Conservation (phyloP, 2,888 invertebrate species). For the Drosophila paracracens region DNA sequence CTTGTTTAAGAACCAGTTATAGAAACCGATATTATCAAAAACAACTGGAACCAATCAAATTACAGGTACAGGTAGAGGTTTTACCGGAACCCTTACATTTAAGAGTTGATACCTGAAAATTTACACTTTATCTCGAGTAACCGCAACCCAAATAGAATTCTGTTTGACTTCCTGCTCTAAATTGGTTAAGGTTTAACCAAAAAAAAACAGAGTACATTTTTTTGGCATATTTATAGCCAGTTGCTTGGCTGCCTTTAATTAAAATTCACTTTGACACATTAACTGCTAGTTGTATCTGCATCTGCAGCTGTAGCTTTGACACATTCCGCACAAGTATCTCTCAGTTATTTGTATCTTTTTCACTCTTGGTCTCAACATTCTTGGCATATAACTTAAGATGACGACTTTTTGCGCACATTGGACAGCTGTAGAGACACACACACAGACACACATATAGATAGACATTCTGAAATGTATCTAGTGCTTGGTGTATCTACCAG, state of each 20-base stretch:
- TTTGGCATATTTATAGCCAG: neutral
- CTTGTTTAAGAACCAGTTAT: neutral
- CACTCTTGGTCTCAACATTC: slow-evolving; percentile 11
- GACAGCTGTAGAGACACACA: slow-evolving; percentile 1
- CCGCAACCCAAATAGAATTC: neutral
- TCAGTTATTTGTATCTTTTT: slow-evolving; percentile 1
- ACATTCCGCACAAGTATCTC: slow-evolving; percentile 9
- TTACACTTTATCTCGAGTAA: neutral
- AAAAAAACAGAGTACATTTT: neutral
- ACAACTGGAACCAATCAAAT: neutral
- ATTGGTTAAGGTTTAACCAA: neutral
- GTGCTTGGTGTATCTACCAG: slow-evolving; percentile 7
- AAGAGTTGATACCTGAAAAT: no score
- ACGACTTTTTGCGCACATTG: slow-evolving; percentile 32
- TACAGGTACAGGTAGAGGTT: neutral
- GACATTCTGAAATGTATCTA: slow-evolving; percentile 30
- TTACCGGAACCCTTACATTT: no score
- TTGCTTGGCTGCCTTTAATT: neutral
- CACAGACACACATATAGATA: slow-evolving; percentile 2
- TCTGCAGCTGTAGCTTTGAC: neutral
- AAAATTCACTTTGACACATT: neutral
- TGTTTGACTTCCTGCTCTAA: neutral
- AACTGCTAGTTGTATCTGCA: neutral
- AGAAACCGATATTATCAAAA: neutral
- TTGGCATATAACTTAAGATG: slow-evolving; percentile 19